A percentile compares a stretch with the other conserved stretches of the same genome.
Evolutionary conservation across 1,140 invertebrate species (phyloP).

Genomic region (Archegozetes longisetosus): DNA sequence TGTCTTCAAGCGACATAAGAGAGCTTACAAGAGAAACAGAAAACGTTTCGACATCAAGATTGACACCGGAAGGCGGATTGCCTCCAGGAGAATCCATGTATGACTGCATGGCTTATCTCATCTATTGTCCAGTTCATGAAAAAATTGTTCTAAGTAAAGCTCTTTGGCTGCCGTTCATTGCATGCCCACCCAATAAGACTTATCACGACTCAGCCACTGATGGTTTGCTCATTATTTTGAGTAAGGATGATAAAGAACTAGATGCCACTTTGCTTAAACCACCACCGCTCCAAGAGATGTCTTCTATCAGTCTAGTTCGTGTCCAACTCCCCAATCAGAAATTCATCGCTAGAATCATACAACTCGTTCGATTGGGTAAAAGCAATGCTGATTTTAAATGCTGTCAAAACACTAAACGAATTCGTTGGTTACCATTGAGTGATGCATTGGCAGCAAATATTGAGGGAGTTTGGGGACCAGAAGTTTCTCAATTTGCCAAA

Average conservation of each 20-base stretch:
- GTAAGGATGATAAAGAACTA: background rate
- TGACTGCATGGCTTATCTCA: slow-evolving; percentile 13
- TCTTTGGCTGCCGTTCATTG: slow-evolving; percentile 15
- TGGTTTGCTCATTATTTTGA: slow-evolving; percentile 1
- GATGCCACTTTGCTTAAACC: background rate
- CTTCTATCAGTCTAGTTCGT: slow-evolving; percentile 9
- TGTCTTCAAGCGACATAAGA: background rate
- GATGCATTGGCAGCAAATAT: slow-evolving; percentile 9
- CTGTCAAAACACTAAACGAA: slow-evolving; percentile 9
- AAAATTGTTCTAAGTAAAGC: slow-evolving; percentile 6
- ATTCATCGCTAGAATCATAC: no score
- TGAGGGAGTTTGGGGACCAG: slow-evolving; percentile 11
- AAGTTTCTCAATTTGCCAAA: background rate
- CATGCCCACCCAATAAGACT: slow-evolving; percentile 2
- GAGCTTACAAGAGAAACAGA: slow-evolving; percentile 1
- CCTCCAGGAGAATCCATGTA: slow-evolving; percentile 11
- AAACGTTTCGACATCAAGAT: background rate
- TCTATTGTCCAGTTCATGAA: slow-evolving; percentile 15
- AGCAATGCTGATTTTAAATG: no score
- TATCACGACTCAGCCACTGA: slow-evolving; percentile 8
- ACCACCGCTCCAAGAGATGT: background rate
- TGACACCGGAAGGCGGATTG: slow-evolving; percentile 11
- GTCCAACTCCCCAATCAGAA: slow-evolving; percentile 14
- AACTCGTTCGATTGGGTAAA: no score
- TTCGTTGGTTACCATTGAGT: slow-evolving; percentile 6